phyloP scores from a whole-genome alignment of 2,113 vertebrate genomes.

The Varanus salvator region DNA sequence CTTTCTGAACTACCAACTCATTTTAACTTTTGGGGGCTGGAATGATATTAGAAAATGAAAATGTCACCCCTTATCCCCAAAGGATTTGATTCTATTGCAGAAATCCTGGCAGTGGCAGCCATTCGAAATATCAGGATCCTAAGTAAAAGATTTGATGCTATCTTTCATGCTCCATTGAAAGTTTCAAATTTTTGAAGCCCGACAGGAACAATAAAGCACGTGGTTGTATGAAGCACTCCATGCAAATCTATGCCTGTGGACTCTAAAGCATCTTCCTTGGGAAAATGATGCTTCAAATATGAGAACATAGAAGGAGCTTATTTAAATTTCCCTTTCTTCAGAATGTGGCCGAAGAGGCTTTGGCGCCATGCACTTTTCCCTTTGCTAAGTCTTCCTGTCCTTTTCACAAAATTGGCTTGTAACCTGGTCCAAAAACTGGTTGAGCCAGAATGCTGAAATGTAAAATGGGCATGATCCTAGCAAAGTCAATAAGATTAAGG shows the following conservation, averaged over 20 bases:
- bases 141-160: constrained; percentile 52
- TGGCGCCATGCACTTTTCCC: neutral
- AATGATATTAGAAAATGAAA: constrained; percentile 52
- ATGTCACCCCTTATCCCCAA: constrained; percentile 36
- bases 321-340: neutral
- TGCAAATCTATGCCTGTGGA: constrained; percentile 41
- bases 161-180: constrained; percentile 48
- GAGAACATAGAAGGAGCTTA: constrained; percentile 18
- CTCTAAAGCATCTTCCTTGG: constrained; percentile 24
- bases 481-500: neutral
- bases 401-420: neutral
- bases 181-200: constrained; percentile 44
- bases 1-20: constrained; percentile 41
- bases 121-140: constrained; percentile 59
- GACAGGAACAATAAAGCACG: constrained; percentile 52
- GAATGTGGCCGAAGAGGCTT: constrained; percentile 15
- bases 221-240: constrained; percentile 31
- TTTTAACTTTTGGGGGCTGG: constrained; percentile 50
- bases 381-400: constrained; percentile 13
- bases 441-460: neutral
- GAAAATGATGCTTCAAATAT: constrained; percentile 30
- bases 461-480: neutral
- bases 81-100: constrained; percentile 53
- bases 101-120: constrained; percentile 50
- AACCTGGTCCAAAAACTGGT: neutral